These are phyloP conservation scores for Sarcophaga subvicina DNA, from an alignment of 2,888 invertebrate genomes.

Conservation along the genomic window DNA sequence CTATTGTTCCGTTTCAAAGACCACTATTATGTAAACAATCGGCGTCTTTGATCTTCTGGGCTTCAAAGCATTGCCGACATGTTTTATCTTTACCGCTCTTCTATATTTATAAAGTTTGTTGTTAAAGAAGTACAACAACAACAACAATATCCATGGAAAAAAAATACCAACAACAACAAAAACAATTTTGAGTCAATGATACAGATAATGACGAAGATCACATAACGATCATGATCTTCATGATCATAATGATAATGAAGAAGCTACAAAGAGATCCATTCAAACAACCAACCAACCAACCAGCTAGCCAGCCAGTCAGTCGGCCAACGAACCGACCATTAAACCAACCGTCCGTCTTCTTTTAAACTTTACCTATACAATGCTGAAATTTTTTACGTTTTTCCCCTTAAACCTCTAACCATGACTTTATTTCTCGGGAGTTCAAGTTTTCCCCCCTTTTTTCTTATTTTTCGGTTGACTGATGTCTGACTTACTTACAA, in stretches of 20 bases:
- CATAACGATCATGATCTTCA: not conserved
- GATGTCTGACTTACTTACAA: constrained; percentile 58
- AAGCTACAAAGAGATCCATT: constrained; percentile 46
- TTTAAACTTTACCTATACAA: constrained; percentile 37
- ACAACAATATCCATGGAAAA: not conserved
- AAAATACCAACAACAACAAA: constrained; percentile 12
- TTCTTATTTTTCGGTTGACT: constrained; percentile 46
- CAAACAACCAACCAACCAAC: not conserved
- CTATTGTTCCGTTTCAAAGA: constrained; percentile 84
- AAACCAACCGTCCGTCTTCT: not conserved
- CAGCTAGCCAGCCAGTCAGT: not conserved
- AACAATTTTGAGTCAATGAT: constrained; percentile 34
- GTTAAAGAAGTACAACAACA: constrained; percentile 30
- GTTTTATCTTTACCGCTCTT: constrained; percentile 68
- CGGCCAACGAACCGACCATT: not conserved
- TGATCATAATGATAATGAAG: constrained; percentile 20
- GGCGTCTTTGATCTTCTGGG: constrained; percentile 85
- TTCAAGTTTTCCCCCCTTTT: not conserved
- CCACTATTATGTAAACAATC: constrained; percentile 88
- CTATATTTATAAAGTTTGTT: constrained; percentile 68
- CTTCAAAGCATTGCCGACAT: constrained; percentile 79
- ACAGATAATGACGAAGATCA: constrained; percentile 27
- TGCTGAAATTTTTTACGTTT: constrained; percentile 7
- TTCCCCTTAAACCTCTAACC: not conserved
- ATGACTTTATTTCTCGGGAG: not conserved